These are phyloP conservation scores for Rostratula benghalensis DNA, from an alignment of 2,113 vertebrate species.

Conservation along the genomic window DNA sequence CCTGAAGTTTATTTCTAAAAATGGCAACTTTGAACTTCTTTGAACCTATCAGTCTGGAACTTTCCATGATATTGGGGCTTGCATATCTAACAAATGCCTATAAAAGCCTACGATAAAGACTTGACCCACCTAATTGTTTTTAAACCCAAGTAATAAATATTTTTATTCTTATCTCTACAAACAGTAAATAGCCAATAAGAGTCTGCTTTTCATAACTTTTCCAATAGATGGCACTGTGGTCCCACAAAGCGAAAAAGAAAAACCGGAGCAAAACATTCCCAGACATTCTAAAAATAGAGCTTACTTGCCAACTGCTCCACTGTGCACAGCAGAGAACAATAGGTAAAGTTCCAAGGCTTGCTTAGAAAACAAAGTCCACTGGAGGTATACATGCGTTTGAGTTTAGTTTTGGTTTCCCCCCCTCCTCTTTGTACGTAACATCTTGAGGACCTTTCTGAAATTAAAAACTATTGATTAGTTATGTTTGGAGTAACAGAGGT, in stretches of 20 bases:
- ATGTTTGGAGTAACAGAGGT: neutral
- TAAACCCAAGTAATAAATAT: neutral
- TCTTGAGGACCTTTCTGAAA: neutral
- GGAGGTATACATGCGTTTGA: neutral
- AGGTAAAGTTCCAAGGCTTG: neutral
- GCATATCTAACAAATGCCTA: rapidly evolving
- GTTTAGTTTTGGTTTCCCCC: neutral
- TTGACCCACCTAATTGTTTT: neutral
- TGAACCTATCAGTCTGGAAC: neutral
- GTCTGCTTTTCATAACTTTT: neutral
- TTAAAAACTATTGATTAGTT: neutral
- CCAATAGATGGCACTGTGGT: conserved; percentile 62
- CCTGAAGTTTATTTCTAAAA: neutral
- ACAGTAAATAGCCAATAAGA: neutral
- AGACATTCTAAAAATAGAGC: conserved; percentile 56
- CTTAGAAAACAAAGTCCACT: neutral
- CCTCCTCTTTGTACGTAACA: neutral
- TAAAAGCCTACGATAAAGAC: neutral
- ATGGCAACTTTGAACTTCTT: neutral
- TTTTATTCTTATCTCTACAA: neutral
- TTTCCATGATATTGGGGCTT: neutral
- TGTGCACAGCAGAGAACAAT: conserved; percentile 20
- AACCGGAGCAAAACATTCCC: neutral
- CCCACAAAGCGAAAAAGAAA: neutral
- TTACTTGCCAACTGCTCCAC: neutral